These are phyloP conservation scores for Zele albiditarsus DNA, from an alignment of 2,888 invertebrate genomes.

Conservation along the genomic window DNA sequence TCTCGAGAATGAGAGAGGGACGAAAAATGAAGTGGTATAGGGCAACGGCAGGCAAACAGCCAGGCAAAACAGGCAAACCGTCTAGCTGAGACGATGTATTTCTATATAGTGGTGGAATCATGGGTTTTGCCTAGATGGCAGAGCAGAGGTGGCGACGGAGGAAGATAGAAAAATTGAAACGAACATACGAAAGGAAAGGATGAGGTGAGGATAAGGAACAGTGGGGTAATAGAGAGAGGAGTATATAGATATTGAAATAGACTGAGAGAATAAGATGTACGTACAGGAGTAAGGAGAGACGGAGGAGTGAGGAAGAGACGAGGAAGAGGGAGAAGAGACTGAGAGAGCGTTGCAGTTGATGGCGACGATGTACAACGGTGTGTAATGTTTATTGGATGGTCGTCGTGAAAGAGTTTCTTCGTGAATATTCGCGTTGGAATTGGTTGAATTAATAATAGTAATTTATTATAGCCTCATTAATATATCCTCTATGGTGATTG, in stretches of 20 bases:
- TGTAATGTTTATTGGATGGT: slow-evolving; percentile 38
- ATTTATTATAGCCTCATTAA: not conserved
- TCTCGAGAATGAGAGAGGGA: not conserved
- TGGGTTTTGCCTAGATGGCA: slow-evolving; percentile 27
- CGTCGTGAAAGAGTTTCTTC: slow-evolving; percentile 18
- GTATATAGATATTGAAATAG: not conserved
- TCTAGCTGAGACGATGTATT: slow-evolving; percentile 9
- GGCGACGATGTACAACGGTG: slow-evolving; percentile 44
- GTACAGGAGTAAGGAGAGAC: not conserved
- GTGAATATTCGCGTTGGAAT: slow-evolving; percentile 17
- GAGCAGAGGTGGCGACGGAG: slow-evolving; percentile 22
- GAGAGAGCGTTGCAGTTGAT: slow-evolving; percentile 43
- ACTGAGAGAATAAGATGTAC: slow-evolving; percentile 12
- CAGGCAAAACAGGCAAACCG: slow-evolving; percentile 15
- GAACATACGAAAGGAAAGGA: not conserved
- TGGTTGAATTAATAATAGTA: not conserved
- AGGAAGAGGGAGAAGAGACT: slow-evolving; percentile 32
- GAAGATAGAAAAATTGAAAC: slow-evolving; percentile 1
- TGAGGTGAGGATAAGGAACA: not conserved
- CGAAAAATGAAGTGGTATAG: not conserved
- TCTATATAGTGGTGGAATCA: slow-evolving; percentile 25
- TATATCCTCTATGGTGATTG: not conserved
- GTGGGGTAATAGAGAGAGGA: not conserved
- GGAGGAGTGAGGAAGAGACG: slow-evolving; percentile 22
- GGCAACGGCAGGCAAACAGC: not conserved